Evolutionary conservation across 1,140 invertebrate genomes (phyloP).

Genomic region (Latrodectus geometricus): DNA sequence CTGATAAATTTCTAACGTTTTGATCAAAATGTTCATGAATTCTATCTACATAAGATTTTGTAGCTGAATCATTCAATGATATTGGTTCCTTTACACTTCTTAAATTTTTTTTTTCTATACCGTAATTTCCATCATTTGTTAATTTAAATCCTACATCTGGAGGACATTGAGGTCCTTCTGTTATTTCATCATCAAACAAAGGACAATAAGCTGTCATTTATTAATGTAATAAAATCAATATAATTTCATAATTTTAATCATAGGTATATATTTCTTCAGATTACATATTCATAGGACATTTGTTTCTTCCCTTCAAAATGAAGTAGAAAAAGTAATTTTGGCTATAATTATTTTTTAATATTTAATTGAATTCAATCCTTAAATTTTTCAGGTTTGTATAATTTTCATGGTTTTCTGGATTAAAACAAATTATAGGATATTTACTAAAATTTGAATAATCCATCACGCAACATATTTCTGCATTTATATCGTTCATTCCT

Average conservation of each 20-base stretch:
- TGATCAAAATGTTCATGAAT: no score
- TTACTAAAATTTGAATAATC: background rate
- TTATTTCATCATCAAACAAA: no score
- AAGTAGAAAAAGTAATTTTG: background rate
- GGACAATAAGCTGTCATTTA: background rate
- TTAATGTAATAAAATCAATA: background rate
- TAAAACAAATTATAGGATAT: background rate
- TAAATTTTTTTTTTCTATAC: background rate
- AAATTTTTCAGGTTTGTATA: background rate
- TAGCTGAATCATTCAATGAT: no score
- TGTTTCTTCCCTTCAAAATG: background rate
- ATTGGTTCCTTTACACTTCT: background rate
- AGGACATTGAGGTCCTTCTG: background rate
- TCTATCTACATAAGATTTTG: no score
- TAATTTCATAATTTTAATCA: background rate
- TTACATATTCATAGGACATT: background rate
- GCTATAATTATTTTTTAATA: background rate
- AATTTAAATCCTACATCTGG: constrained; percentile 10
- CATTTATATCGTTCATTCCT: background rate
- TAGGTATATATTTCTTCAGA: background rate
- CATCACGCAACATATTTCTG: background rate
- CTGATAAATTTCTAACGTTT: no score
- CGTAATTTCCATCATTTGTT: constrained; percentile 3
- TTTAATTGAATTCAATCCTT: background rate
- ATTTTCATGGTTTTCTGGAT: background rate